These are phyloP conservation scores for Poecile atricapillus DNA, from an alignment of 2,113 vertebrate genomes.

Conservation along the genomic window DNA sequence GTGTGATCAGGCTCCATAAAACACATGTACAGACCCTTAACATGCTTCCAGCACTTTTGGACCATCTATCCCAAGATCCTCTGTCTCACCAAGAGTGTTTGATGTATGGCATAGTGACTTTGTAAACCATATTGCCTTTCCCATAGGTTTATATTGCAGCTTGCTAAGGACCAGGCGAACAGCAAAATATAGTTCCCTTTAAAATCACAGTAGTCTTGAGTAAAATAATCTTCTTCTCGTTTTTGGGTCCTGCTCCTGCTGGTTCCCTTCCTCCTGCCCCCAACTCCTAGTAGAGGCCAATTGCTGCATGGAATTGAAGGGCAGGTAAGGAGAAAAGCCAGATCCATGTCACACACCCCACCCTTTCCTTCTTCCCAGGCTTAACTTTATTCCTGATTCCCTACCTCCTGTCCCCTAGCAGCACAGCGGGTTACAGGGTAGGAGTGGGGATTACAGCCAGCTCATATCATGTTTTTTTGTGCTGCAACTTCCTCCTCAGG, in stretches of 20 bases:
- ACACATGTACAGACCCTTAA: neutral
- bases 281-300: neutral
- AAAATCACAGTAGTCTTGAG: neutral
- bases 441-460: fast-evolving
- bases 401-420: neutral
- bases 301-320: neutral
- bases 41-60: slow-evolving; percentile 39
- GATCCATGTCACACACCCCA: neutral
- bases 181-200: neutral
- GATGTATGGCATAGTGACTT: neutral
- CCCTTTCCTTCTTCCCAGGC: neutral
- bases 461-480: neutral
- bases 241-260: neutral
- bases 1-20: slow-evolving; percentile 32
- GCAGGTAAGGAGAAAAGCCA: neutral
- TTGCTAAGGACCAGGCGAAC: neutral
- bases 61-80: neutral
- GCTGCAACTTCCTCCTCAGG: neutral
- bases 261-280: neutral
- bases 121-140: neutral
- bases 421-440: neutral
- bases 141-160: neutral
- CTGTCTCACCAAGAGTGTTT: neutral
- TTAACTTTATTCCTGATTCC: fast-evolving
- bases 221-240: neutral